Percentiles rank a stretch among this genome's conserved stretches.
Conservation (phyloP, 2,113 vertebrate species). For the Ammodytes dubius region DNA sequence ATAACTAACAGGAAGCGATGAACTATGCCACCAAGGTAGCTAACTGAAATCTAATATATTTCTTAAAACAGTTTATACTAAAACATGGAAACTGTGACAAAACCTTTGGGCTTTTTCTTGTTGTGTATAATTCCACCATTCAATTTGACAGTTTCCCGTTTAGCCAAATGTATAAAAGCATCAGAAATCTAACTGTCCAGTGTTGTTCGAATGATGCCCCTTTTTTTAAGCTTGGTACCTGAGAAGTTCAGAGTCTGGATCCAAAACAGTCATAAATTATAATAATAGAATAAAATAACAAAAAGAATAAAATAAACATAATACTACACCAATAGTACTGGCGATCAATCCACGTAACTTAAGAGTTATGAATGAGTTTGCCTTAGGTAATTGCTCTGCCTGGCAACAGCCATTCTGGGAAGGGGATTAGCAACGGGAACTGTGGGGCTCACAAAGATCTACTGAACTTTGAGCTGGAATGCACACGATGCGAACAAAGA, state of each 20-base stretch:
- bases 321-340: not conserved
- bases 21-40: not conserved
- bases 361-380: slow-evolving; percentile 36
- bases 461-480: slow-evolving; percentile 76
- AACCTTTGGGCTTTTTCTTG: not conserved
- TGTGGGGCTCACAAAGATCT: slow-evolving; percentile 51
- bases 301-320: not conserved
- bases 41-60: not conserved
- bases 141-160: not conserved
- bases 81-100: not conserved
- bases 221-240: not conserved
- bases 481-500: slow-evolving; percentile 6
- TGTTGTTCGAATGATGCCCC: not conserved
- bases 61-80: not conserved
- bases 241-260: not conserved
- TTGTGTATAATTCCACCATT: not conserved
- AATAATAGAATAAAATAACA: not conserved
- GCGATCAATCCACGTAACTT: not conserved
- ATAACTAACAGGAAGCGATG: not conserved
- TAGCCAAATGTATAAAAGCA: not conserved
- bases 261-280: not conserved
- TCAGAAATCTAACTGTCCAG: not conserved
- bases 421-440: slow-evolving; percentile 66
- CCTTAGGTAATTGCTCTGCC: slow-evolving; percentile 74
- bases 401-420: slow-evolving; percentile 78